Conservation (phyloP, 2,888 invertebrate genomes). For the Dolichopus griseipennis region DNA sequence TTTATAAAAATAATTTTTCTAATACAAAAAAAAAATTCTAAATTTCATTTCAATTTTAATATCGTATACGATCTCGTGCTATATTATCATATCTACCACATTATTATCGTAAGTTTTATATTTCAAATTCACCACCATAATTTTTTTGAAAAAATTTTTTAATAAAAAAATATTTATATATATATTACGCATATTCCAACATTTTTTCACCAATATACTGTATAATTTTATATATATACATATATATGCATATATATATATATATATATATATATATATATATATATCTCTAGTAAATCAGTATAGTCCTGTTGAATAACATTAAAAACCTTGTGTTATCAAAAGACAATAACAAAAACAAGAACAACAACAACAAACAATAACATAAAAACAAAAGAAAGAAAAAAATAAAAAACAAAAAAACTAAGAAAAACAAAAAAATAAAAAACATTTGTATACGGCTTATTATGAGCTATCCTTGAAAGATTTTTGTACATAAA, state of each 20-base stretch:
- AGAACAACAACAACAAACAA: neutral
- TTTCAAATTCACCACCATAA: neutral
- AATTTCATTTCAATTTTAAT: too few species aligned
- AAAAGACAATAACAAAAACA: neutral
- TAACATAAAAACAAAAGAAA: neutral
- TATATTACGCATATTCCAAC: neutral
- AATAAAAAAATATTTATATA: too few species aligned
- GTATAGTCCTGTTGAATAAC: conserved; percentile 6
- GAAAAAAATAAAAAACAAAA: too few species aligned
- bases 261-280: too few species aligned
- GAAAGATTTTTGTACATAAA: conserved; percentile 4
- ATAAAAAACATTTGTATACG: neutral
- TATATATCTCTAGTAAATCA: neutral
- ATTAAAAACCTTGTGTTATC: neutral
- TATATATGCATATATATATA: too few species aligned
- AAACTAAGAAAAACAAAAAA: too few species aligned
- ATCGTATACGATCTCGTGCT: too few species aligned
- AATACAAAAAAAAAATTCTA: too few species aligned
- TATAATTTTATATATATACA: neutral
- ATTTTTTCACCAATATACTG: neutral
- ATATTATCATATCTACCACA: too few species aligned
- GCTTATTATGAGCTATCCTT: conserved; percentile 4
- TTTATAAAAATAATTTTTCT: too few species aligned
- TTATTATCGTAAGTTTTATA: neutral
- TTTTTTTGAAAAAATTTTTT: too few species aligned